Evolutionary conservation across 2,797 vertebrate genomes (phyloP), one percentile per base, ranked within the genome.

Genomic region (Pipistrellus pygmaeus): DNA sequence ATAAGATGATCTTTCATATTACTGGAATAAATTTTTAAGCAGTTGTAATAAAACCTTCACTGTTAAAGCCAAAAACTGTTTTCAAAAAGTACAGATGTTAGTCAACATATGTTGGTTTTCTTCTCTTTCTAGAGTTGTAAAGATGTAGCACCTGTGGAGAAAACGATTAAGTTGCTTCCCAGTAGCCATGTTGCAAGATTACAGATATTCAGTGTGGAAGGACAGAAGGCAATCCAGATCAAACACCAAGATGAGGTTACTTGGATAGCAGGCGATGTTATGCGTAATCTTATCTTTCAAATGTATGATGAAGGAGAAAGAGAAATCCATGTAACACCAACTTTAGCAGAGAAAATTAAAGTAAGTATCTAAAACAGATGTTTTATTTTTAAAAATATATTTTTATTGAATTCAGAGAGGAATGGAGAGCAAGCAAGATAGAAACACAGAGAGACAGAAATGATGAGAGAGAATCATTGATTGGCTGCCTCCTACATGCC

Each of bases 281-380:
- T 99, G 97, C 98, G 96, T n/a, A 98, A 99, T 96, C 98, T 99
- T 83, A 97, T 97, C 96, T 99, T 99, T 91, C 98, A 97, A 86
- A 98, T 99, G 97, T 99, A 98, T 87, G 99, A 99, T 91, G 99
- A 99, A 97, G 99, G 98, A 2, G 98, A 98, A 73, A 98, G 98
- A 93, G 98, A 98, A 85, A 98, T 99, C 12, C 76, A 97, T 15
- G 97, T 99, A 96, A 99, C 98, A 88, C 64, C 97, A 82, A 77
- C 97, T 94, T 92, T 99, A 91, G 98, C 99, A 91, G 97, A 98
- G 93, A 98, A 98, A 88, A 98, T 99, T 94, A 99, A 99, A 98
- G 99, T 99, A 97, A 96, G 97, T 98, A 84, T 94, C 94, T 94
- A 80, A 98, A 98, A 75, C 18, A 90, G 30, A 83, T 84, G 93